Evolutionary conservation across 2,113 vertebrate species (phyloP).

Genomic region (Chionis minor): DNA sequence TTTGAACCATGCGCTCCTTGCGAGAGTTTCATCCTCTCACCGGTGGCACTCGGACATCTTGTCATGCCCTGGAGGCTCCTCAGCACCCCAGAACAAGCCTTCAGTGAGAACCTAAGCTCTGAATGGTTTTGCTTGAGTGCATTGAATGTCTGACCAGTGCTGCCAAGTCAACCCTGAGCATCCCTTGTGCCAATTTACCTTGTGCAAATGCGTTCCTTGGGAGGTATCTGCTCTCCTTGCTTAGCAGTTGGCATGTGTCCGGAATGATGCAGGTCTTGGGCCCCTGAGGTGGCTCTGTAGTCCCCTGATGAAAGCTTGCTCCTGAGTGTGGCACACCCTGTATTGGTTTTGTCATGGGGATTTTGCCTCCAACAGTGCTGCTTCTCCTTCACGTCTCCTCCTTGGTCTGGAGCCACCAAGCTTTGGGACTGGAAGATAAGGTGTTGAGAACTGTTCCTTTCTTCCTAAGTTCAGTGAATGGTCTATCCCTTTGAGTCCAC

Average conservation of each 20-base stretch:
- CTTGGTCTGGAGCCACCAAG: not conserved
- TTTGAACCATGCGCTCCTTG: not conserved
- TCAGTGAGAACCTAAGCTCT: not conserved
- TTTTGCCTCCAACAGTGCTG: not conserved
- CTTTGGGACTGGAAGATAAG: not conserved
- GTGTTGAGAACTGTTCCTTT: not conserved
- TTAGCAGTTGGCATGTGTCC: not conserved
- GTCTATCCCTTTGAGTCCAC: not conserved
- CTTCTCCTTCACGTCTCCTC: not conserved
- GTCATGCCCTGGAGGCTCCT: not conserved
- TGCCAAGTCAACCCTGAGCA: not conserved
- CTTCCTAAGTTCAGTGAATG: not conserved
- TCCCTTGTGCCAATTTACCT: not conserved
- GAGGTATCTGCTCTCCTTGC: not conserved
- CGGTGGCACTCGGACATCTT: not conserved
- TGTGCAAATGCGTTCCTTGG: fast-evolving
- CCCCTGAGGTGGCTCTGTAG: not conserved
- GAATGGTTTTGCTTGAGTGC: not conserved
- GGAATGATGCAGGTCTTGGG: not conserved
- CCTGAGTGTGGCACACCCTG: not conserved
- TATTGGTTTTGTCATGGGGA: not conserved
- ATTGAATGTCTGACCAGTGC: not conserved
- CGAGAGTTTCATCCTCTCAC: not conserved
- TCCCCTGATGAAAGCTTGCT: not conserved
- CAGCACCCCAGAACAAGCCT: fast-evolving